phyloP scores from a whole-genome alignment of 2,888 invertebrate genomes.

The Euclidia mi region DNA sequence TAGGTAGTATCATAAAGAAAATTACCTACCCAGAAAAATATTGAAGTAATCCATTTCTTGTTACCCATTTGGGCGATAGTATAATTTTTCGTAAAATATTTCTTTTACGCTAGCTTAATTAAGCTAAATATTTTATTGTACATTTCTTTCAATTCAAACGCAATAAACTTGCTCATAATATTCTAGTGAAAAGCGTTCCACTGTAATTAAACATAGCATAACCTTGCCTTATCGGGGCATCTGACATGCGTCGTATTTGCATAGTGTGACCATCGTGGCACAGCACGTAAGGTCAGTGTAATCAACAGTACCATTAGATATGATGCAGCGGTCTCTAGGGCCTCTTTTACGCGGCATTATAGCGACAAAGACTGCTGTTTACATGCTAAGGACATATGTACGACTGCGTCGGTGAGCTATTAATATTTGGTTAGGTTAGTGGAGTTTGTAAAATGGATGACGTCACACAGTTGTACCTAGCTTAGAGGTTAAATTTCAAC shows the following conservation, averaged over 20 bases:
- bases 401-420: background rate
- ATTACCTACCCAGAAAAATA: too few relatives aligned
- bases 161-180: slow-evolving; percentile 9
- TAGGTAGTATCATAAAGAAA: too few relatives aligned
- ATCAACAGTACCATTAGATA: slow-evolving; percentile 53
- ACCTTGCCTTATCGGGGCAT: slow-evolving; percentile 46
- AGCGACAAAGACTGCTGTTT: slow-evolving; percentile 51
- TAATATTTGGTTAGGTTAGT: too few relatives aligned
- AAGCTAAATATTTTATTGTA: too few relatives aligned
- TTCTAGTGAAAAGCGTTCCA: slow-evolving; percentile 36
- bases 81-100: too few relatives aligned
- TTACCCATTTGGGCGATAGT: too few relatives aligned
- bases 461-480: too few relatives aligned
- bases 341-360: slow-evolving; percentile 43
- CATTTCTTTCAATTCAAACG: too few relatives aligned
- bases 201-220: slow-evolving; percentile 48
- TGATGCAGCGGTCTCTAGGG: slow-evolving; percentile 51
- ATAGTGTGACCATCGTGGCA: slow-evolving; percentile 44
- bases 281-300: slow-evolving; percentile 50
- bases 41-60: too few relatives aligned
- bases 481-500: too few relatives aligned
- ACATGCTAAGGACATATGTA: slow-evolving; percentile 10
- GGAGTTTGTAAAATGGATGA: too few relatives aligned
- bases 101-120: too few relatives aligned
- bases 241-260: slow-evolving; percentile 57